These are phyloP conservation scores for Calyptomena viridis DNA, from an alignment of 2,113 vertebrate species.

Conservation along the genomic window DNA sequence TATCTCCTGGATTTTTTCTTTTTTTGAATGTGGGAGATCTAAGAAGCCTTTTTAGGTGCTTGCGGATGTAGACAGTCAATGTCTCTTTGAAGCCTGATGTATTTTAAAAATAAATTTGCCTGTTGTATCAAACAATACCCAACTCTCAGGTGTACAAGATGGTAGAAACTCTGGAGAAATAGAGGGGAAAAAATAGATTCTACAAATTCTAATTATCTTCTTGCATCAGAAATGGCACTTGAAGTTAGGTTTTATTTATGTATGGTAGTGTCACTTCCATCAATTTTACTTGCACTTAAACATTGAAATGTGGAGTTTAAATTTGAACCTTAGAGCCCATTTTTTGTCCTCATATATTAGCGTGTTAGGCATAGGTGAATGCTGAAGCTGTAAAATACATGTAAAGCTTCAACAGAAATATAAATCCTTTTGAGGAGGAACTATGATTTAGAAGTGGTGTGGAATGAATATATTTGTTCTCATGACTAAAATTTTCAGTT, in stretches of 20 bases:
- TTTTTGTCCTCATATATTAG: slow-evolving; percentile 2
- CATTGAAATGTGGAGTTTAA: neutral
- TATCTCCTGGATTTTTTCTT: neutral
- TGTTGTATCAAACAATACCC: neutral
- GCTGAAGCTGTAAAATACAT: neutral
- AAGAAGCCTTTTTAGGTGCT: neutral
- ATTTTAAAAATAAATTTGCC: neutral
- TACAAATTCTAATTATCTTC: neutral
- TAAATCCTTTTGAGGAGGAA: neutral
- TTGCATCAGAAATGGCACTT: neutral
- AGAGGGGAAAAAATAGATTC: accelerated
- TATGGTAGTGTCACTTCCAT: neutral
- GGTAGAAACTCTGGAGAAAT: neutral
- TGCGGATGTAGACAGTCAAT: neutral
- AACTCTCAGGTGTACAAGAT: neutral
- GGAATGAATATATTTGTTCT: neutral
- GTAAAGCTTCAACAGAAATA: neutral
- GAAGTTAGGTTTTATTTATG: neutral
- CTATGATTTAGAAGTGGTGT: neutral
- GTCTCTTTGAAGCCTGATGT: neutral
- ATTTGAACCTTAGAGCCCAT: neutral
- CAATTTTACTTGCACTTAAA: neutral
- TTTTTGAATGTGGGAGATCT: neutral
- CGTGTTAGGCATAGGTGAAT: slow-evolving; percentile 39
- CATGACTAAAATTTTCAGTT: neutral